Evolutionary conservation across 1,140 invertebrate genomes (phyloP), one percentile per base, ranked within the genome.

Genomic region (Neodiprion fabricii): DNA sequence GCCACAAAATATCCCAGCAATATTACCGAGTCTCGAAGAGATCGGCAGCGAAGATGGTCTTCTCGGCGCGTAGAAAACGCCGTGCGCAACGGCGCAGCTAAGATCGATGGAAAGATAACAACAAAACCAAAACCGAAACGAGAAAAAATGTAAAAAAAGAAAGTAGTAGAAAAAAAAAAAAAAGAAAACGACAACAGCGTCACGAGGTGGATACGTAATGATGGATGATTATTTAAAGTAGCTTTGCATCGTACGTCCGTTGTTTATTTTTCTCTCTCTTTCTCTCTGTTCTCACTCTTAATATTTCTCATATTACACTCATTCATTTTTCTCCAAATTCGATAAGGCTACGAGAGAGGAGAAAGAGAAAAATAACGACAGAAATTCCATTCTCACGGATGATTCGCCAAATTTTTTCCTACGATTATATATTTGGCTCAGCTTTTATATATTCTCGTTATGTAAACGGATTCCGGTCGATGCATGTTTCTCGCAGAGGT

Each of bases 141-240:
- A 40, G 5, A 40, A 40, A 40, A 40, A 40, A 40, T 40, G 28
- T 40, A 5, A 40, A 40, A 40, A 21, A 21, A 21, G 17, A 21
- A 21, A 14, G n/a, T 53, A 53, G 50, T 2, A 53, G 50, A 53
- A 53, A 53, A 53, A 53, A 53, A 53, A 53, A 53, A 9, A 61
- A 14, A 12, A 14, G 53, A 14, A 61, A 5, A 61, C 4, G 5
- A 12, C 11, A 17, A 7, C 5, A 40, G 28, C 28, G 28, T 40
- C 28, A 65, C 7, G 7, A 21, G 61, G 61, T 14, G 12, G 67
- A 69, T 69, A 69, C 40, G 11, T 69, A 69, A 69, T 69, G 67
- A 69, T 69, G n/a, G 67, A 69, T 69, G 17, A 69, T 69, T 69
- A 23, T 69, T 69, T 69, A 23, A 69, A 69, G 67, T 69, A 69